These are phyloP conservation scores for Troilus luridus DNA, from an alignment of 2,888 invertebrate genomes.

Conservation along the genomic window DNA sequence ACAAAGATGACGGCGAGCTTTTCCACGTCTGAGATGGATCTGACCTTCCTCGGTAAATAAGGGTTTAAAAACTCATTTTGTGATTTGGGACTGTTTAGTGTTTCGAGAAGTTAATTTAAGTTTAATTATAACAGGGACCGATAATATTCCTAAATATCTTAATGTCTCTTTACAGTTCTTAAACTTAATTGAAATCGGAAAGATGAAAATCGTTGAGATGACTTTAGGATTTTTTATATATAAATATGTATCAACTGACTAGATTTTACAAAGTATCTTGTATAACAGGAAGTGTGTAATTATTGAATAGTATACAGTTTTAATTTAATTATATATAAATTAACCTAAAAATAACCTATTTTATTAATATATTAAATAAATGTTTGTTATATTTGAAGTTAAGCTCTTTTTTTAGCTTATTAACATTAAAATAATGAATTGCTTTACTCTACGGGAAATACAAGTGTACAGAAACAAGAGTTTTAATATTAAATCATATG, in stretches of 20 bases:
- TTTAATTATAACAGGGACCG: conserved; percentile 41
- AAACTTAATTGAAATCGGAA: not conserved
- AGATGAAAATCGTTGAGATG: not conserved
- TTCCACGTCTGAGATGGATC: conserved; percentile 63
- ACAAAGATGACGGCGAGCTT: conserved; percentile 64
- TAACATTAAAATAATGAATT: not conserved
- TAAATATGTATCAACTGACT: conserved; percentile 36
- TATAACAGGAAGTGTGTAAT: conserved; percentile 1
- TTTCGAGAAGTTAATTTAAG: not conserved
- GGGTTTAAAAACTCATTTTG: conserved; percentile 14
- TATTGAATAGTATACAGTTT: not conserved
- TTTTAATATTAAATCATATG: not conserved
- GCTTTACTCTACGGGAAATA: not conserved
- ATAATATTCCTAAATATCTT: conserved; percentile 32
- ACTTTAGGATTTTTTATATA: conserved; percentile 33
- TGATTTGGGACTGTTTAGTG: conserved; percentile 14
- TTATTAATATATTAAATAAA: not conserved
- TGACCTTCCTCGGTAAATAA: conserved; percentile 3
- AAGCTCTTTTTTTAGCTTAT: not conserved
- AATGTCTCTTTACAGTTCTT: conserved; percentile 35
- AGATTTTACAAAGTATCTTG: conserved; percentile 12
- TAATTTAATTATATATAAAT: not conserved
- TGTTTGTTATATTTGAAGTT: not conserved
- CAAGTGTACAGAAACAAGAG: not conserved
- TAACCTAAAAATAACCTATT: not conserved